A percentile compares a stretch with the other conserved stretches of the same genome.
phyloP scores from a whole-genome alignment of 1,140 invertebrate genomes.

The Drosophila sp. region DNA sequence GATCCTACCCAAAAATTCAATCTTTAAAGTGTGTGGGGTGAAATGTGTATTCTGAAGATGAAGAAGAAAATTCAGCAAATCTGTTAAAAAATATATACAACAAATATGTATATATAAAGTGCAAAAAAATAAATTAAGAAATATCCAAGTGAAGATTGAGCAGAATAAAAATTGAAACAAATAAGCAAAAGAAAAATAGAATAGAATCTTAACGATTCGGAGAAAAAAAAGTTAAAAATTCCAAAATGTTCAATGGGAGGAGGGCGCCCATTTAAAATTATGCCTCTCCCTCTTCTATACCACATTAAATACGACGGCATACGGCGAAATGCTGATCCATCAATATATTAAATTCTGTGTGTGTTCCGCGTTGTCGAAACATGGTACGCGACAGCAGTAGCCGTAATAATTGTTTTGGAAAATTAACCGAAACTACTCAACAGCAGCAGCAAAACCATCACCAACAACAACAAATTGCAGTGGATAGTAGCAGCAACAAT shows the following conservation, averaged over 20 bases:
- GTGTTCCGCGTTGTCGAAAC: conserved; percentile 85
- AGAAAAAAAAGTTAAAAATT: conserved; percentile 1
- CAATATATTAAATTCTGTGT: conserved; percentile 64
- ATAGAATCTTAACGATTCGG: conserved; percentile 15
- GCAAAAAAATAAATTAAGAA: conserved; percentile 41
- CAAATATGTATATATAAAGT: conserved; percentile 21
- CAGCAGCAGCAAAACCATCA: conserved; percentile 37
- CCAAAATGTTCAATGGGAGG: conserved; percentile 65
- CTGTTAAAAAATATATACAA: conserved; percentile 29
- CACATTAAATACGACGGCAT: conserved; percentile 38
- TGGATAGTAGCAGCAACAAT: conserved; percentile 68
- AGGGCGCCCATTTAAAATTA: conserved; percentile 77
- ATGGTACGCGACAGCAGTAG: conserved; percentile 98
- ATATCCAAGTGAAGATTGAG: conserved; percentile 47
- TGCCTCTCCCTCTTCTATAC: conserved; percentile 68
- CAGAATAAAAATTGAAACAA: conserved; percentile 31
- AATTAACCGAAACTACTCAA: conserved; percentile 98
- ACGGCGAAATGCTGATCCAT: conserved; percentile 67
- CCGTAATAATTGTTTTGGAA: conserved; percentile 99
- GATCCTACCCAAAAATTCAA: neutral
- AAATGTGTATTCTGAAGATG: conserved; percentile 9
- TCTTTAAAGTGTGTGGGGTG: conserved; percentile 2
- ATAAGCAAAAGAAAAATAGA: conserved; percentile 16
- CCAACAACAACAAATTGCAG: conserved; percentile 57
- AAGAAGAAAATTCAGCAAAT: conserved; percentile 33